Conservation (phyloP, 1,140 invertebrate genomes). For the Elymnias hypermnestra region DNA sequence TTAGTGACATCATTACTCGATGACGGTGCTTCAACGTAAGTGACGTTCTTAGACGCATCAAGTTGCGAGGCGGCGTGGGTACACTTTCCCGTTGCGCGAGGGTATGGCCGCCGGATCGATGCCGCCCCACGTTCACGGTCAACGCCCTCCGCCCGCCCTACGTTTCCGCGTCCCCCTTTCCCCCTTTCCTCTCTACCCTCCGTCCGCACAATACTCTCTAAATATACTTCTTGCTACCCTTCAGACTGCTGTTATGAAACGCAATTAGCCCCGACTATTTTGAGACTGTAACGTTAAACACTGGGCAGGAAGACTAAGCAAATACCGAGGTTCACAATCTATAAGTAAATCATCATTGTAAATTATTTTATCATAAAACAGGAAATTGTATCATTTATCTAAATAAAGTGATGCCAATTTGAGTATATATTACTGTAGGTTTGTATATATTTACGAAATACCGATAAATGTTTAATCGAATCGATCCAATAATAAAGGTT, state of each 20-base stretch:
- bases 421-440: too few relatives aligned
- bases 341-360: conserved; percentile 11
- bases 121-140: conserved; percentile 73
- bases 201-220: conserved; percentile 35
- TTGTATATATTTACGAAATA: too few relatives aligned
- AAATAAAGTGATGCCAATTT: too few relatives aligned
- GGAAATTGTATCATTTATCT: too few relatives aligned
- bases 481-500: too few relatives aligned
- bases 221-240: conserved; percentile 64
- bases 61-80: conserved; percentile 17
- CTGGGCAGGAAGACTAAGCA: conserved; percentile 30
- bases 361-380: conserved; percentile 3
- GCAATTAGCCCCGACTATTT: conserved; percentile 71
- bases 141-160: conserved; percentile 73
- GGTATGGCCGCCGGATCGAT: conserved; percentile 68
- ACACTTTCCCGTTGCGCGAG: conserved; percentile 70
- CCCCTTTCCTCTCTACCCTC: conserved; percentile 13
- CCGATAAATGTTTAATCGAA: too few relatives aligned
- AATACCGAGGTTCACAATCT: conserved; percentile 19
- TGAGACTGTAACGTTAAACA: conserved; percentile 44
- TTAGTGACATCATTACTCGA: conserved; percentile 16
- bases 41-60: conserved; percentile 17
- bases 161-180: conserved; percentile 57
- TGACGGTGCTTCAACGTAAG: conserved; percentile 6
- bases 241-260: conserved; percentile 62